phyloP scores from a whole-genome alignment of 2,113 vertebrate genomes.

The Narcine bancroftii region DNA sequence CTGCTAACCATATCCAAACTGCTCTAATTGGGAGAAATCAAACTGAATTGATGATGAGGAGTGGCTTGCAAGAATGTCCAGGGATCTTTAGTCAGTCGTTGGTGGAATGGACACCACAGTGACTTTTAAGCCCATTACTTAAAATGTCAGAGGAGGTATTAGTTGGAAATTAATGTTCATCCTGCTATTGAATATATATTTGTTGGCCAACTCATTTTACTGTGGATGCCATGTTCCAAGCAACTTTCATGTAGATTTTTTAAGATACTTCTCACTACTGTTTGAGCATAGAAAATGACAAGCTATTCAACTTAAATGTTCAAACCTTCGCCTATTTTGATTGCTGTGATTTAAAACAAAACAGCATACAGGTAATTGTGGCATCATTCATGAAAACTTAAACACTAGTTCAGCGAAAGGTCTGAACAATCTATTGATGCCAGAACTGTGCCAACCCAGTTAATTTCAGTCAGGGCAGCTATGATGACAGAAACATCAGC shows the following conservation, averaged over 20 bases:
- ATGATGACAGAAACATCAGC: background rate
- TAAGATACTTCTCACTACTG: background rate
- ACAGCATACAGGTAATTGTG: background rate
- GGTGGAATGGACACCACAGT: background rate
- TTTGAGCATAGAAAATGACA: background rate
- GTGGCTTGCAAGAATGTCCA: conserved; percentile 35
- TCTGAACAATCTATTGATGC: background rate
- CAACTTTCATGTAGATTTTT: background rate
- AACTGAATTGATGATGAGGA: conserved; percentile 29
- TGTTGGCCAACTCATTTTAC: background rate
- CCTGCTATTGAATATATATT: background rate
- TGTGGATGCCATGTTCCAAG: background rate
- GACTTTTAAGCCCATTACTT: background rate
- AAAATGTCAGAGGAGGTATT: background rate
- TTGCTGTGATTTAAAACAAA: background rate
- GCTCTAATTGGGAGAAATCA: conserved; percentile 32
- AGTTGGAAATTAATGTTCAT: background rate
- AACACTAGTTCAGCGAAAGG: background rate
- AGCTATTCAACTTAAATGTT: background rate
- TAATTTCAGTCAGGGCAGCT: background rate
- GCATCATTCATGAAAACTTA: background rate
- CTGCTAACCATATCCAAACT: conserved; percentile 23
- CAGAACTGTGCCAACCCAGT: background rate
- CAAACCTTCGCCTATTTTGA: background rate
- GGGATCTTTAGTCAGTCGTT: conserved; percentile 1